Evolutionary conservation across 2,797 vertebrate species (phyloP).

Genomic region (Dryobates pubescens): DNA sequence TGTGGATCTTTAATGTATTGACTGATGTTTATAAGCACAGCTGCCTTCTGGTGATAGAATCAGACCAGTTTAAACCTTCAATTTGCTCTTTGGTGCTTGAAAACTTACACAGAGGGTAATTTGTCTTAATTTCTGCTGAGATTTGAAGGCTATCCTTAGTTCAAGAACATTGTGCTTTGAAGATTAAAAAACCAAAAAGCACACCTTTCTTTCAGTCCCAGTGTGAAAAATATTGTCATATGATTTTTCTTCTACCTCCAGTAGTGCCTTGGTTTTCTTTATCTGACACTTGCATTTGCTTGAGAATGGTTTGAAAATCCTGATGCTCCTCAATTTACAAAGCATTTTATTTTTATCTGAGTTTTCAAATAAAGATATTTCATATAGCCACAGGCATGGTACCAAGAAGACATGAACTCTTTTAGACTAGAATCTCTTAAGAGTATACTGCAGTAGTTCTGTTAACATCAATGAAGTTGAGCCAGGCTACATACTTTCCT

Average conservation of each 20-base stretch:
- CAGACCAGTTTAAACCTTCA: background rate
- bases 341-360: background rate
- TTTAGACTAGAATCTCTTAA: background rate
- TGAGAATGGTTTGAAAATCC: background rate
- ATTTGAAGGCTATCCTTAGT: background rate
- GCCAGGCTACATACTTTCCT: background rate
- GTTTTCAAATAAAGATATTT: background rate
- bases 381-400: too few species aligned
- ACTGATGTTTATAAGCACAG: background rate
- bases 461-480: background rate
- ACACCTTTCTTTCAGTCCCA: background rate
- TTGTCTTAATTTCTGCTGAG: background rate
- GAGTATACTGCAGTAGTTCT: background rate
- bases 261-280: background rate
- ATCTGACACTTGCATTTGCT: background rate
- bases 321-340: background rate
- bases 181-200: background rate
- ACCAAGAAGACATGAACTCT: background rate
- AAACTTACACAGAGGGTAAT: background rate
- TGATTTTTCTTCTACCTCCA: fast-evolving
- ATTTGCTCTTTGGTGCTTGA: background rate
- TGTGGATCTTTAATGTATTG: background rate
- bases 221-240: background rate
- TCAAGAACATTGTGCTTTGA: background rate
- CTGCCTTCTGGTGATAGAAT: background rate